Percentiles rank a stretch among this genome's conserved stretches.
These are phyloP conservation scores for Prorops nasuta DNA, from an alignment of 1,140 invertebrate species.

Conservation along the genomic window DNA sequence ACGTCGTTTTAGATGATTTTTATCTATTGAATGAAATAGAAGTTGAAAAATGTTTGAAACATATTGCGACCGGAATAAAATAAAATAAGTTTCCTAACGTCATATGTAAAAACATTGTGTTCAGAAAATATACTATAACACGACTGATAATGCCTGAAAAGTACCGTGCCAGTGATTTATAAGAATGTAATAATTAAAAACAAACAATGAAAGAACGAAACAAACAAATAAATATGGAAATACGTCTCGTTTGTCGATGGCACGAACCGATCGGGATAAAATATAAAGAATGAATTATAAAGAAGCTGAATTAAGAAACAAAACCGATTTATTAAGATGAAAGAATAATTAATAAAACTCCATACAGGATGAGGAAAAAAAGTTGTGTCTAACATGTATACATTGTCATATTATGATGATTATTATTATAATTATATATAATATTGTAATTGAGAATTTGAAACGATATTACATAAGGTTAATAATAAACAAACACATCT, in stretches of 20 bases:
- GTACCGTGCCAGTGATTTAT: constrained; percentile 43
- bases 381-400: constrained; percentile 57
- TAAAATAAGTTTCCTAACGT: constrained; percentile 58
- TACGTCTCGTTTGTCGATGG: constrained; percentile 43
- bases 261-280: constrained; percentile 44
- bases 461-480: constrained; percentile 58
- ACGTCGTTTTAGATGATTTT: too few species aligned
- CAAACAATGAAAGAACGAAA: constrained; percentile 25
- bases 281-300: constrained; percentile 49
- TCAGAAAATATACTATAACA: constrained; percentile 58
- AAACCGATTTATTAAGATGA: constrained; percentile 49
- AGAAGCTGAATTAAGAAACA: constrained; percentile 37
- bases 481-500: constrained; percentile 58
- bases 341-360: constrained; percentile 46
- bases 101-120: constrained; percentile 58
- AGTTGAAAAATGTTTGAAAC: constrained; percentile 35
- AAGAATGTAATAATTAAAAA: constrained; percentile 31
- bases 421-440: constrained; percentile 38
- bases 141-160: constrained; percentile 53
- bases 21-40: neutral
- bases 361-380: constrained; percentile 46
- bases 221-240: too few species aligned
- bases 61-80: constrained; percentile 46
- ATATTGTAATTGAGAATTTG: constrained; percentile 54
- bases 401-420: constrained; percentile 56